phyloP scores from a whole-genome alignment of 2,888 invertebrate species.

The Trissoscelio sp. region DNA sequence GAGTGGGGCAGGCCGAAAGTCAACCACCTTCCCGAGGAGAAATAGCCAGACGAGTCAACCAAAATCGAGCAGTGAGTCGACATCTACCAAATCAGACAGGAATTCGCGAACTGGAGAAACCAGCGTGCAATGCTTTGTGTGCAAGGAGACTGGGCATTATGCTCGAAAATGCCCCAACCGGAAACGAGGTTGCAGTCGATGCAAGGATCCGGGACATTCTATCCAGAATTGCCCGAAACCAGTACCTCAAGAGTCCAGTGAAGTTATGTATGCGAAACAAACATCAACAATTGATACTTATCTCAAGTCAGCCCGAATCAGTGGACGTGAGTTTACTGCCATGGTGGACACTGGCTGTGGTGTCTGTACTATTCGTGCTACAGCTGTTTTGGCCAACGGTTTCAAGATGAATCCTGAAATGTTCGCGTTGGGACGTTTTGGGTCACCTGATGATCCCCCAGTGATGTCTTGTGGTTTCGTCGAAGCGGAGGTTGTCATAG shows the following conservation, averaged over 20 bases:
- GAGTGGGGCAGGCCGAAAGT: neutral
- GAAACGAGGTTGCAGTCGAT: neutral
- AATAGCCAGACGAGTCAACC: neutral
- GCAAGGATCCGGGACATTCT: neutral
- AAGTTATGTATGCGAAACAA: neutral
- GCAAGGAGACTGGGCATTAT: neutral
- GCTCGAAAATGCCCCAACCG: neutral
- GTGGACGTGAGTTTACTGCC: neutral
- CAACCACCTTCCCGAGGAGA: neutral
- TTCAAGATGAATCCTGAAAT: neutral
- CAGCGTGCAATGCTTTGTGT: neutral
- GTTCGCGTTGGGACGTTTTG: conserved; percentile 1
- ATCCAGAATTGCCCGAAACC: neutral
- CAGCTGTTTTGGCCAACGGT: neutral
- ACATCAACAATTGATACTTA: neutral
- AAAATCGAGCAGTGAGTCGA: neutral
- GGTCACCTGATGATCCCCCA: neutral
- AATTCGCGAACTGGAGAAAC: neutral
- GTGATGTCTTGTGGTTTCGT: neutral
- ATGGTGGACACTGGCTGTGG: neutral
- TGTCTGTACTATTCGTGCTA: neutral
- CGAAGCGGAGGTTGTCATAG: neutral
- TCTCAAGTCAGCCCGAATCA: neutral
- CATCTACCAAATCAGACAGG: neutral
- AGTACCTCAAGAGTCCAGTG: neutral